phyloP scores from a whole-genome alignment of 2,113 vertebrate species.

The Corvus hawaiiensis region DNA sequence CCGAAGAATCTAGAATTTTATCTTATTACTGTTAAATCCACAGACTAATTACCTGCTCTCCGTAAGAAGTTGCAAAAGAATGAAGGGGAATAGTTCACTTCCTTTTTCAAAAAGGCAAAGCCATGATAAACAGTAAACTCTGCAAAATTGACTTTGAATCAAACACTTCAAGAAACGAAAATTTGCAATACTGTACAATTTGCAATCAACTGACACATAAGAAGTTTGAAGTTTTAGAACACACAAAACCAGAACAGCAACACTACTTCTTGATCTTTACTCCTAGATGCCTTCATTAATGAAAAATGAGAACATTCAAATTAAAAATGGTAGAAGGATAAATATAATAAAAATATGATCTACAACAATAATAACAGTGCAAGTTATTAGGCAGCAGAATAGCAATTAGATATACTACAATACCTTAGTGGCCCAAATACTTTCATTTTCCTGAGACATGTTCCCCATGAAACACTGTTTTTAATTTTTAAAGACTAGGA shows the following conservation, averaged over 20 bases:
- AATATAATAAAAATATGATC: constrained; percentile 28
- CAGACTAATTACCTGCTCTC: neutral
- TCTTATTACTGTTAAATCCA: neutral
- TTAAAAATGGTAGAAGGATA: neutral
- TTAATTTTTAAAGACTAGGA: constrained; percentile 51
- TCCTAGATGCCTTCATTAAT: neutral
- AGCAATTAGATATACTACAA: neutral
- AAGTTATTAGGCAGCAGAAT: neutral
- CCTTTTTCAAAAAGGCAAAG: neutral
- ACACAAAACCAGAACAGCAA: neutral
- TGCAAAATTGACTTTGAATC: neutral
- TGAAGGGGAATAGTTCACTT: neutral
- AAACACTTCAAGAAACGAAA: neutral
- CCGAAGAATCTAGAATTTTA: neutral
- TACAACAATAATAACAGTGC: constrained; percentile 1
- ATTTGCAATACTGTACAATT: neutral
- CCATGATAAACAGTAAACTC: neutral
- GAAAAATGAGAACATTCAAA: neutral
- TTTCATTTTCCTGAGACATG: constrained; percentile 7
- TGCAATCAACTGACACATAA: neutral
- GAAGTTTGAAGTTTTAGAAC: neutral
- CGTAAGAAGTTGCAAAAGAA: neutral
- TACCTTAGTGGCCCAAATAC: neutral
- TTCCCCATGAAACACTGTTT: neutral
- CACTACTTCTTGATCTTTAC: neutral